Conservation (phyloP, 2,797 vertebrate genomes). For the Rhodeus uyekii region DNA sequence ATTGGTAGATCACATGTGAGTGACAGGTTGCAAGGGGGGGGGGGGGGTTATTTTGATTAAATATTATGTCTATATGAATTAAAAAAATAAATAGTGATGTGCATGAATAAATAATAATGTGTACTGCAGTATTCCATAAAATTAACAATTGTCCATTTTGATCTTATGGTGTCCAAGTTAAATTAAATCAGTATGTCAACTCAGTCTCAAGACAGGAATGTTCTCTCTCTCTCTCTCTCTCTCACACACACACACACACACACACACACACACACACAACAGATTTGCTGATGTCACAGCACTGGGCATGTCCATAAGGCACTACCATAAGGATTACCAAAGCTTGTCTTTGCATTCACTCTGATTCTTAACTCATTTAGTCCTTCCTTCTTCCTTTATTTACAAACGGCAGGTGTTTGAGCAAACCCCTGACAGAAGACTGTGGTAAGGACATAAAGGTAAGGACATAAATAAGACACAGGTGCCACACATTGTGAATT, state of each 20-base stretch:
- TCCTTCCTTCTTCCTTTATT: slow-evolving; percentile 34
- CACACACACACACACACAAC: slow-evolving; percentile 57
- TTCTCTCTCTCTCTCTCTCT: not conserved
- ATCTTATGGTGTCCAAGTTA: not conserved
- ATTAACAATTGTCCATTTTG: not conserved
- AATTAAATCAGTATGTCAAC: not conserved
- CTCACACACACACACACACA: slow-evolving; percentile 26
- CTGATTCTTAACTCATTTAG: slow-evolving; percentile 2
- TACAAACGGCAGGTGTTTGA: not conserved
- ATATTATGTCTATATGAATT: not conserved
- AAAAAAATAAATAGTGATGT: not conserved
- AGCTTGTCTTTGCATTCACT: slow-evolving; percentile 21
- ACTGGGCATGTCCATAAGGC: slow-evolving; percentile 65
- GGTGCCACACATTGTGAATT: not conserved
- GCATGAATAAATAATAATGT: not conserved
- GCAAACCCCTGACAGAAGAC: not conserved
- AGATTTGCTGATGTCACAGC: slow-evolving; percentile 67
- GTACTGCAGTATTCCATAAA: not conserved
- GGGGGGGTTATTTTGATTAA: not conserved
- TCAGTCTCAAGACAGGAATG: not conserved
- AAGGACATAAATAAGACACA: not conserved
- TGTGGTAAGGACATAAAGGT: not conserved
- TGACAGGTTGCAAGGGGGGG: not conserved
- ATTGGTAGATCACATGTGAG: not conserved
- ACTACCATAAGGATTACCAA: slow-evolving; percentile 67